Base-by-base conservation (phyloP, 2,113 vertebrate species). In the Catharus minimus region DNA sequence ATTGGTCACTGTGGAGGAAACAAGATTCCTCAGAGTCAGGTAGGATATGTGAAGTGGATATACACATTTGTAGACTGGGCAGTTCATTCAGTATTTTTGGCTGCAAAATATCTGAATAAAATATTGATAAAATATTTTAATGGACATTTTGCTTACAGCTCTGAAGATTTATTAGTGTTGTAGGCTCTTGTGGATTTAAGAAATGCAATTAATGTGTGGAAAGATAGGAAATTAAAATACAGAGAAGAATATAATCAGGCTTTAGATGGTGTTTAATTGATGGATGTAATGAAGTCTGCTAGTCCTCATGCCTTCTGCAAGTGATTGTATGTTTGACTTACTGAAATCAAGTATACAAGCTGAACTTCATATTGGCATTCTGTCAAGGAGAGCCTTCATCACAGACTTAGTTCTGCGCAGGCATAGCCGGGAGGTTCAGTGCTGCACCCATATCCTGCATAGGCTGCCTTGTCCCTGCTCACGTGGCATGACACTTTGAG, bases 1-100 rank as follows among this genome's bases (percentile, higher is more conserved):
- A 98, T 75, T 99, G 99, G 99, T 99, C 99, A 15, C 91, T 99
- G 33, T 99, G 99, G 99, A 98, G 93, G 94, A 98, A 96, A 50
- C 93, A 97, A 71, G 94, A 97, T 62, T 96, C 95, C 21, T 82
- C 73, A 27, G 96, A 97, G 41, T 90, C 95, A 44, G 97, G 98
- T 98, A 93, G 94, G 79, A n/a, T 49, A 49, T 0, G 5, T 52
- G 5, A 57, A 62, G 39, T 62, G 26, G 21, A 27, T 69, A 28
- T 32, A 36, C 15, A 6, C 3, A 7, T 68, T 80, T 74, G 39
- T 93, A 69, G 68, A 57, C 22, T 33, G 68, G 2, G 10, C 2
- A 3, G 33, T 53, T 72, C 43, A 6, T 85, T 90, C 2, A 3
- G 1, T 64, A 27, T 60, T 83, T 87, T 78, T 85, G 23, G 3